Conservation (phyloP, 2,113 vertebrate genomes). For the Sturnira hondurensis region DNA sequence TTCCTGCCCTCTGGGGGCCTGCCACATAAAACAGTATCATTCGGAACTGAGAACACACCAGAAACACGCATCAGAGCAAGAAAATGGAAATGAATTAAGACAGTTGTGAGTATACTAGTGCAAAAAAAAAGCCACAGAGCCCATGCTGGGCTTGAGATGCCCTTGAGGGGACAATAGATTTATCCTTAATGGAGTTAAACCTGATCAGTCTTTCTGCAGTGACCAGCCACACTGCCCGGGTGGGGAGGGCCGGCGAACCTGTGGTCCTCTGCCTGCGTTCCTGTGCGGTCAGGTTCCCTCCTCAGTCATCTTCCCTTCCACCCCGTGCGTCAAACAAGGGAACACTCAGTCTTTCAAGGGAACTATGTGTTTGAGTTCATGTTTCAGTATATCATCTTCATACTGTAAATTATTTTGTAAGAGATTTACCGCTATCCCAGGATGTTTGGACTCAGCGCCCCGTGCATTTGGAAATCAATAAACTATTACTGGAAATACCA, state of each 20-base stretch:
- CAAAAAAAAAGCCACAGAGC: not conserved
- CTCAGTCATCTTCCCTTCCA: slow-evolving; percentile 37
- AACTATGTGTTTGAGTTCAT: slow-evolving; percentile 51
- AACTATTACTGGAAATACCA: slow-evolving; percentile 72
- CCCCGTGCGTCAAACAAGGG: slow-evolving; percentile 58
- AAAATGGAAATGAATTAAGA: not conserved
- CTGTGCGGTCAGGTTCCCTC: not conserved
- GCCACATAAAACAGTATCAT: not conserved
- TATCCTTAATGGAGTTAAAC: not conserved
- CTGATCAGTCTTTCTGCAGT: not conserved
- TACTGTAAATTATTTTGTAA: slow-evolving; percentile 71
- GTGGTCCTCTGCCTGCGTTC: not conserved
- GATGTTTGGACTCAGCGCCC: slow-evolving; percentile 63
- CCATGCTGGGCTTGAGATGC: not conserved
- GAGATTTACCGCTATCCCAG: slow-evolving; percentile 72
- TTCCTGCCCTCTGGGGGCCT: not conserved
- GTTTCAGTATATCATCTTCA: slow-evolving; percentile 68
- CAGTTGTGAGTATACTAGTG: not conserved
- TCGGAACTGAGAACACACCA: not conserved
- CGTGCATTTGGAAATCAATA: slow-evolving; percentile 79
- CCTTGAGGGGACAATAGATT: not conserved
- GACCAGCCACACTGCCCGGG: not conserved
- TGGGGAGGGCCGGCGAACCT: not conserved
- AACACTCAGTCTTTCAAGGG: slow-evolving; percentile 33
- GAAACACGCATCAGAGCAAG: not conserved